Conservation (phyloP, 2,797 vertebrate species). For the Odontamblyopus lacepedii region DNA sequence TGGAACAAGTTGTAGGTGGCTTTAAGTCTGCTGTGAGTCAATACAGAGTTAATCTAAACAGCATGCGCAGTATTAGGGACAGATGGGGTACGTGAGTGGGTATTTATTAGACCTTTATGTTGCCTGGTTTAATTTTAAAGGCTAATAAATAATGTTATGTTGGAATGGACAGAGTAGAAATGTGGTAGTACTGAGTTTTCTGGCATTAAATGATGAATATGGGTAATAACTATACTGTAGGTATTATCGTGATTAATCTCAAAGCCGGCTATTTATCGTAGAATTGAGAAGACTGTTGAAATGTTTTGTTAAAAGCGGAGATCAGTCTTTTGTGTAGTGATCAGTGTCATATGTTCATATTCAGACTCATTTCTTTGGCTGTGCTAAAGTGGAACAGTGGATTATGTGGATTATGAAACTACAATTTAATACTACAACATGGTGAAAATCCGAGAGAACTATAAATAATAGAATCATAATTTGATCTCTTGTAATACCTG, state of each 20-base stretch:
- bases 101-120: not conserved
- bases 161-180: not conserved
- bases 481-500: not conserved
- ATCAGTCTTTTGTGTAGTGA: not conserved
- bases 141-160: not conserved
- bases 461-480: not conserved
- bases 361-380: not conserved
- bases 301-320: not conserved
- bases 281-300: not conserved
- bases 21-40: slow-evolving; percentile 50
- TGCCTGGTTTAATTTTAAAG: slow-evolving; percentile 1
- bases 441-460: too few species aligned
- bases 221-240: not conserved
- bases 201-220: not conserved
- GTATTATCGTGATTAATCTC: not conserved
- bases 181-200: not conserved
- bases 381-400: not conserved
- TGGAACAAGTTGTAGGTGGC: slow-evolving; percentile 25
- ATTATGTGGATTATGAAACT: too few species aligned
- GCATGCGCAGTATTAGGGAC: not conserved
- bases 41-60: not conserved
- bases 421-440: too few species aligned
- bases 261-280: not conserved
- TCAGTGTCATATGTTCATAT: not conserved
- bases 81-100: not conserved